phyloP scores from a whole-genome alignment of 92 coral and sea anemone species.

The Plumapathes pennacea region DNA sequence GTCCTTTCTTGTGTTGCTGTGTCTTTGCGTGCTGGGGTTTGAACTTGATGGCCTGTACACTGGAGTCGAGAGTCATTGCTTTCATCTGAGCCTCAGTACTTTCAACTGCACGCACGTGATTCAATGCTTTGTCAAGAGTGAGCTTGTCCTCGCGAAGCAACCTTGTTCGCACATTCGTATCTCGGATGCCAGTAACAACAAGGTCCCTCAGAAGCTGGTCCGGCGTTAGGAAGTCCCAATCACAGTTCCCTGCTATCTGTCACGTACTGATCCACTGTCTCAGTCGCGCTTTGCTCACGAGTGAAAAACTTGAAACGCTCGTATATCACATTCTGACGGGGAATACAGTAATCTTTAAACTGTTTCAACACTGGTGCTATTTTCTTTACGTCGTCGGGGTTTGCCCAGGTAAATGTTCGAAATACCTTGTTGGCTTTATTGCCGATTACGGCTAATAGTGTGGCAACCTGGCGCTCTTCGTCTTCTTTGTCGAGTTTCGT shows the following conservation, averaged over 20 bases:
- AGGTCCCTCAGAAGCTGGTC: conserved; percentile 15
- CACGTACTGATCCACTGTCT: conserved; percentile 15
- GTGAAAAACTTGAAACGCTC: conserved; percentile 18
- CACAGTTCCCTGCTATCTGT: conserved; percentile 19
- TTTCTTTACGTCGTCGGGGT: conserved; percentile 4
- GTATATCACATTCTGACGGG: conserved; percentile 6
- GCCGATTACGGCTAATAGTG: conserved; percentile 21
- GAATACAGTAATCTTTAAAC: conserved; percentile 6
- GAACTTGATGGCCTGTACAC: too few relatives aligned
- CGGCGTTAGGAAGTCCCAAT: too few relatives aligned
- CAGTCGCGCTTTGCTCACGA: conserved; percentile 12
- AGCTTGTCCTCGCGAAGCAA: conserved; percentile 32
- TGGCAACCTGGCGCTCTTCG: conserved; percentile 26
- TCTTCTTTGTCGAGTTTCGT: conserved; percentile 32
- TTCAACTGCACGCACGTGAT: conserved; percentile 31
- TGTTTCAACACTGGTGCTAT: too few relatives aligned
- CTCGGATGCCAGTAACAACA: conserved; percentile 4
- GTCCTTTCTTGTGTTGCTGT: too few relatives aligned
- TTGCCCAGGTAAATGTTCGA: conserved; percentile 32
- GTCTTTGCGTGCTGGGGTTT: too few relatives aligned
- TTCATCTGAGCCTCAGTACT: conserved; percentile 29
- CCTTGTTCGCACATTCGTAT: conserved; percentile 20
- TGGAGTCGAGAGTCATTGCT: conserved; percentile 12
- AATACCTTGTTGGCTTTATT: conserved; percentile 36
- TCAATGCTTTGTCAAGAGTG: conserved; percentile 31